These are phyloP conservation scores for Drosophila buzzatii DNA, from an alignment of 2,888 invertebrate species.

Conservation along the genomic window DNA sequence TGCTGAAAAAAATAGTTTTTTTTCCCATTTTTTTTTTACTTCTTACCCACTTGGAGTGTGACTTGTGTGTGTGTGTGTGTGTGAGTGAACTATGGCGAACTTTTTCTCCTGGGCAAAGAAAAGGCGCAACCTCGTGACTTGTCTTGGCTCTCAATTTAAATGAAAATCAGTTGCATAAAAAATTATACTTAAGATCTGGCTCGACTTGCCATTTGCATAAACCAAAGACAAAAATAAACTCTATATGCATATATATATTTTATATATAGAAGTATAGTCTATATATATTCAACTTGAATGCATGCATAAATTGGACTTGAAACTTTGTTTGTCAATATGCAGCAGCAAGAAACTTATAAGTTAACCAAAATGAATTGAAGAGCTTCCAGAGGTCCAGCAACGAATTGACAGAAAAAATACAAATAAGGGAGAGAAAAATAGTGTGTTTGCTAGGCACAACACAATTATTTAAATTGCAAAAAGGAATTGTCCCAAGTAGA, in stretches of 20 bases:
- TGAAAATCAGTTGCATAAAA: constrained; percentile 73
- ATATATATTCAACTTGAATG: constrained; percentile 42
- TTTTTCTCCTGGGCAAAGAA: constrained; percentile 52
- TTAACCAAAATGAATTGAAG: constrained; percentile 63
- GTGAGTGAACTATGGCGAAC: constrained; percentile 46
- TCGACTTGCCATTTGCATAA: constrained; percentile 60
- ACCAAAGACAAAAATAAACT: constrained; percentile 30
- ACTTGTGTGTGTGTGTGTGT: constrained; percentile 9
- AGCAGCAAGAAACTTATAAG: constrained; percentile 42
- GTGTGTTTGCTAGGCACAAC: constrained; percentile 11
- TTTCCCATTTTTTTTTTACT: constrained; percentile 12
- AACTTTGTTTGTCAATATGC: constrained; percentile 69
- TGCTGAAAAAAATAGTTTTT: constrained; percentile 65
- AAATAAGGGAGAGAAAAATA: not conserved
- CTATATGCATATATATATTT: not conserved
- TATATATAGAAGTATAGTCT: not conserved
- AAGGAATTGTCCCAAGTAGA: constrained; percentile 1
- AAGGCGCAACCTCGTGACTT: constrained; percentile 49
- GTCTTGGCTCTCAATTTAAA: constrained; percentile 72
- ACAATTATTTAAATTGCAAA: constrained; percentile 18
- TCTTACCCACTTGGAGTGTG: constrained; percentile 37
- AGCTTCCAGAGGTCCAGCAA: constrained; percentile 29
- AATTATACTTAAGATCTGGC: constrained; percentile 58
- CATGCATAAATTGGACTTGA: constrained; percentile 59
- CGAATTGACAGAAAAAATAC: not conserved